Base-by-base conservation (phyloP, 2,888 invertebrate genomes). In the Allolobophora icterica region DNA sequence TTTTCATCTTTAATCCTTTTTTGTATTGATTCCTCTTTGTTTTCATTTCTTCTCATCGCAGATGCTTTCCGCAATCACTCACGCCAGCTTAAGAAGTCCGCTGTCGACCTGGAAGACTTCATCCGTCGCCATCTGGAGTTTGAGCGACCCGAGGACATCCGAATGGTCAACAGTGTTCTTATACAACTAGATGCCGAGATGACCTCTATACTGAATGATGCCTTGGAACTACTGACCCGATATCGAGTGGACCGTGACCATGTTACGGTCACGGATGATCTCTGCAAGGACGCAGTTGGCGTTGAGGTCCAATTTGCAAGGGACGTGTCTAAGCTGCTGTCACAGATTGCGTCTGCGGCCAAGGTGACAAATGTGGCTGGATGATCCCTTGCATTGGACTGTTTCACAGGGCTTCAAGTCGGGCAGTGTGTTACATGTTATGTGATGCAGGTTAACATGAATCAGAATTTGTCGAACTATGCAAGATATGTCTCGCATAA, bases 61-160 rank as follows among this genome's bases (percentile, higher is more conserved):
- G 87, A 38, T 17, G 38, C 87, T 87, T 87, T 87, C 87, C 87
- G 38, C 87, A 38, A 38, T 35, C 87, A 87, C 34, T 38, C 38
- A 4, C 34, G n/a, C 35, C 87, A 15, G 35, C 87, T 87, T 4
- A 87, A 38, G 38, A 87, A 87, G 38, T 87, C 87, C 24, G 1
- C 87, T 8, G 38, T 87, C 21, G 87, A 87, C 87, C 15, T 87
- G 35, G 87, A 87, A 87, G 87, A 87, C 87, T 87, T 35, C 87
- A 35, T 87, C 87, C 87, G 87, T 38, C 87, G 87, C 15, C 87
- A 87, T 38, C 87, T 87, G 34, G 87, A 87, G 34, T 87, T 87
- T n/a, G 87, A 87, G 38, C 34, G 87, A 87, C 38, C 87, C 30
- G 87, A 87, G 38, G 87, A 87, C 38, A 38, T 87, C 34, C 34